Evolutionary conservation across 2,888 invertebrate species (phyloP), one percentile per base, ranked within the genome.

Genomic region (Mesoligia furuncula): DNA sequence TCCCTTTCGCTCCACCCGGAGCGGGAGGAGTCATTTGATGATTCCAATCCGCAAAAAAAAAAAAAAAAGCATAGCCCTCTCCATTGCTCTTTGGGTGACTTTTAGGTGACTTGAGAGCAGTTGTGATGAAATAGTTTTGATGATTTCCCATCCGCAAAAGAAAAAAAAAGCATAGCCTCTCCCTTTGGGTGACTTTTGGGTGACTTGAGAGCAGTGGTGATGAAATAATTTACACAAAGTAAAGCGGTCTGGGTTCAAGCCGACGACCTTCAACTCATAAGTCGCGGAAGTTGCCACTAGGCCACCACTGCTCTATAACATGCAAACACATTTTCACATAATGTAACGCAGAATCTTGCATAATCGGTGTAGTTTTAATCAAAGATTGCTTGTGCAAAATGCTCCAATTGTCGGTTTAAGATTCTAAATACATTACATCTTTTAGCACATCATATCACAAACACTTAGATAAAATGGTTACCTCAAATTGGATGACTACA

Each of bases 401-500:
- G 9, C n/a, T n/a, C 9, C 8, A 5, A 42, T n/a, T n/a, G n/a
- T 39, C 17, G 1, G 3, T 9, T n/a, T 39, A n/a, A 39, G 15
- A n/a, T n/a, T n/a, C 2, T 39, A 65, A n/a, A 27, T 42, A 39
- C 39, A n/a, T 39, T 42, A 27, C 42, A n/a, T 27, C 6, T 27
- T 67, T 45, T 67, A 5, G 0, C n/a, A 57, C 36, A 11, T 11
- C 20, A 15, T 24, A 24, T 79, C 8, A 36, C 13, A 79, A 13
- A 61, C n/a, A 31, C 20, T 59, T 11, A n/a, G 8, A 20, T 48
- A 66, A 75, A 45, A 36, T 36, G 51, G 51, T 59, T 77, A 39
- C 45, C 31, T 51, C 17, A 51, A 75, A 64, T 59, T 70, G 27
- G 24, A 48, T 73, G 15, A 48, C 69, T 13, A 42, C 54, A 17